These are phyloP conservation scores for Piezodorus guildinii DNA, from an alignment of 1,140 invertebrate genomes.

Conservation along the genomic window DNA sequence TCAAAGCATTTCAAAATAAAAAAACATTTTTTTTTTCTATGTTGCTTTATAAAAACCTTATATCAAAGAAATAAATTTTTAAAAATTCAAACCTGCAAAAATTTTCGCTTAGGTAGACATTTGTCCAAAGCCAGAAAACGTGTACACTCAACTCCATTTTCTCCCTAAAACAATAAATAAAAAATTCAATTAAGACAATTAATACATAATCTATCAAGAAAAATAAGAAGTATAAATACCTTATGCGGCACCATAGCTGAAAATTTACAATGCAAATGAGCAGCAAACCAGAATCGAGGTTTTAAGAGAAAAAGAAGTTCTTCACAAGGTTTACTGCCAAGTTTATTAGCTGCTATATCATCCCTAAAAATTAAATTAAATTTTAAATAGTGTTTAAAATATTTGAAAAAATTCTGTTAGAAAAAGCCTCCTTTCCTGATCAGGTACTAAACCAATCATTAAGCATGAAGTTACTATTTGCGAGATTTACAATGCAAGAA, in stretches of 20 bases:
- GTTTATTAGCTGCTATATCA: constrained; percentile 64
- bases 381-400: too few relatives aligned
- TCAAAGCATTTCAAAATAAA: too few relatives aligned
- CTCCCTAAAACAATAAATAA: neutral
- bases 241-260: constrained; percentile 69
- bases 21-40: too few relatives aligned
- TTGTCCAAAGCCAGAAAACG: constrained; percentile 95
- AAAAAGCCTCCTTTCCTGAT: too few relatives aligned
- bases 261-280: constrained; percentile 95
- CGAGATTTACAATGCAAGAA: too few relatives aligned
- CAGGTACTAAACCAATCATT: too few relatives aligned
- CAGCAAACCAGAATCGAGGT: constrained; percentile 92
- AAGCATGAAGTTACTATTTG: too few relatives aligned
- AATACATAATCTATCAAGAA: neutral
- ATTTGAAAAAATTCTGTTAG: too few relatives aligned
- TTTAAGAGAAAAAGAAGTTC: constrained; percentile 66
- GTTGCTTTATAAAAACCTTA: too few relatives aligned
- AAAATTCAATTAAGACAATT: neutral
- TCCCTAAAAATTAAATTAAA: constrained; percentile 43
- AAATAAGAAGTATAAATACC: constrained; percentile 28
- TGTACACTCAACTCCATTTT: constrained; percentile 39
- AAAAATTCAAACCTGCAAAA: constrained; percentile 55
- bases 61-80: too few relatives aligned
- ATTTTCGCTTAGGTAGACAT: constrained; percentile 77
- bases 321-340: constrained; percentile 76